Conservation (phyloP, 2,797 vertebrate genomes). For the Eulemur rubriventer region DNA sequence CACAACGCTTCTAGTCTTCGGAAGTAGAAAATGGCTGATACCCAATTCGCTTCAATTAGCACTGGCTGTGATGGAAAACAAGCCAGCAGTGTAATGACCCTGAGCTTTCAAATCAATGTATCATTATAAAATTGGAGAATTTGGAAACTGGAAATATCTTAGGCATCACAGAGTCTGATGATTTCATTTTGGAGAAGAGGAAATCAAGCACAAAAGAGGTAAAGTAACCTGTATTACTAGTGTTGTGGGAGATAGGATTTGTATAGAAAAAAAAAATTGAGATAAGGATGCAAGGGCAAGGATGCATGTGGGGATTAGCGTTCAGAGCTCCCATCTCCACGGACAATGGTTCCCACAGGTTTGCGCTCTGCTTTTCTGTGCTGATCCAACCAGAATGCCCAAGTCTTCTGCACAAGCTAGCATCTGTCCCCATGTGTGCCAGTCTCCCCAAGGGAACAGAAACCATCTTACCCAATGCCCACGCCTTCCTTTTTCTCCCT, state of each 20-base stretch:
- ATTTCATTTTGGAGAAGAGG: neutral
- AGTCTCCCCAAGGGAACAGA: neutral
- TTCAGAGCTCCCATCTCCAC: neutral
- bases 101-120: neutral
- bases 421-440: neutral
- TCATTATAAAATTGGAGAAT: neutral
- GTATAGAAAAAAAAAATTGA: neutral
- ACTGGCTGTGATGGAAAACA: neutral
- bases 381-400: neutral
- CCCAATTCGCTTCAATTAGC: neutral
- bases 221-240: neutral
- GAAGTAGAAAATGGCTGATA: neutral
- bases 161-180: neutral
- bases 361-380: neutral
- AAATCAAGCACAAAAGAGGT: neutral
- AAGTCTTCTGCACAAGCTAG: neutral
- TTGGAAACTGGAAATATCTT: neutral
- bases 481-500: constrained; percentile 87
- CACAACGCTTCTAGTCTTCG: neutral
- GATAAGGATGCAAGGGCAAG: neutral
- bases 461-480: constrained; percentile 86
- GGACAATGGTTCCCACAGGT: neutral
- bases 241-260: neutral
- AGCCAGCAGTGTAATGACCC: neutral
- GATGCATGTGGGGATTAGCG: neutral